Percentiles rank a stretch among this genome's conserved stretches.
Evolutionary conservation across 2,888 invertebrate species (phyloP).

Genomic region (Pseudanteris insignis): DNA sequence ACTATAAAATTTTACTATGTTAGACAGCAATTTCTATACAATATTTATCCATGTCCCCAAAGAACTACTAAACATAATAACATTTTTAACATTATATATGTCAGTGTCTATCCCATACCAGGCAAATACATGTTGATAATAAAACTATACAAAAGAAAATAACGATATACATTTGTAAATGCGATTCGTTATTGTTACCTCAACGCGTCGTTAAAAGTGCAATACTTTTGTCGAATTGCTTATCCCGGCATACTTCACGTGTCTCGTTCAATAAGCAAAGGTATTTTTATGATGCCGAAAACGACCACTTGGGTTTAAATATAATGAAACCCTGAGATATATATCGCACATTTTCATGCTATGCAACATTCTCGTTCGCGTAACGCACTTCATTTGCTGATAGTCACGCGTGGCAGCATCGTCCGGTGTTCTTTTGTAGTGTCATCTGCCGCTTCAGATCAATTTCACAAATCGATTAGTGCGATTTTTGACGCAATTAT

Average conservation of each 20-base stretch:
- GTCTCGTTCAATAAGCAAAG: constrained; percentile 27
- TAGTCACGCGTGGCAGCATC: constrained; percentile 55
- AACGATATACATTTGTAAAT: too few species aligned
- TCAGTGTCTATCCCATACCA: too few species aligned
- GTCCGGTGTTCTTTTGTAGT: constrained; percentile 27
- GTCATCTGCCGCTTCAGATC: constrained; percentile 39
- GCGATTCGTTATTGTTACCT: too few species aligned
- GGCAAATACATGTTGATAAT: too few species aligned
- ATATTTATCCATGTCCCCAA: too few species aligned
- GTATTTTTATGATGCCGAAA: constrained; percentile 38
- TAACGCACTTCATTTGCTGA: constrained; percentile 58
- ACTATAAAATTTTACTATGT: too few species aligned
- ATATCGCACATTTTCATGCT: constrained; percentile 54
- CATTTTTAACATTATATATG: too few species aligned
- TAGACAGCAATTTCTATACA: too few species aligned
- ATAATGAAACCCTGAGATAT: constrained; percentile 32
- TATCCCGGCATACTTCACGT: constrained; percentile 7
- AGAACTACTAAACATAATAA: too few species aligned
- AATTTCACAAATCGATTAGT: constrained; percentile 38
- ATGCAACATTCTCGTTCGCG: constrained; percentile 51
- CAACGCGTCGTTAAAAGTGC: neutral
- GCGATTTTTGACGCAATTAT: constrained; percentile 43
- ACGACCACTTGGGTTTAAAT: constrained; percentile 27
- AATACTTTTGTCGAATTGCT: constrained; percentile 6
- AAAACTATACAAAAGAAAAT: too few species aligned